These are phyloP conservation scores for Arctocebus calabarensis DNA, from an alignment of 2,797 vertebrate species.

Conservation along the genomic window DNA sequence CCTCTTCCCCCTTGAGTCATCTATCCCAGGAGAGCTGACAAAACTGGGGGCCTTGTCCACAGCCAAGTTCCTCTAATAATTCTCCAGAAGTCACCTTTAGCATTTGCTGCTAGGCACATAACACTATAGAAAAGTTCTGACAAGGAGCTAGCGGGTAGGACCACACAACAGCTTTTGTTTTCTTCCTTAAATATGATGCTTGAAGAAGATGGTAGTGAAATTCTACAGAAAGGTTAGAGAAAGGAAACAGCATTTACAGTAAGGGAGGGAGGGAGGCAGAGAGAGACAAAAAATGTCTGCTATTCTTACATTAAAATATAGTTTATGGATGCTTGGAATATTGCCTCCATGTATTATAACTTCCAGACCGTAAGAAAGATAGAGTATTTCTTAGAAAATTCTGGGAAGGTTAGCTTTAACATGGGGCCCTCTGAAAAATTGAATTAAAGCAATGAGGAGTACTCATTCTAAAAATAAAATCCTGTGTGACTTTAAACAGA, in stretches of 20 bases:
- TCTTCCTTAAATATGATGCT: neutral
- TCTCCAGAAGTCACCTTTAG: neutral
- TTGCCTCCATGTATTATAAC: neutral
- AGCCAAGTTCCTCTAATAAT: neutral
- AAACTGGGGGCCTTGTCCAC: neutral
- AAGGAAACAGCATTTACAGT: neutral
- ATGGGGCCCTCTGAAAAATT: neutral
- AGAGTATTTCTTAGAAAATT: neutral
- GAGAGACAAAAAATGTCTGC: neutral
- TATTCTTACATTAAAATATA: slow-evolving; percentile 39
- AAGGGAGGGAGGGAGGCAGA: too few species aligned
- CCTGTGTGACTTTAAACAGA: neutral
- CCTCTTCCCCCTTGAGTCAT: neutral
- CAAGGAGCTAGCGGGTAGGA: neutral
- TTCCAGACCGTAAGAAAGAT: neutral
- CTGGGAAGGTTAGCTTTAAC: neutral
- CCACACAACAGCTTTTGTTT: neutral
- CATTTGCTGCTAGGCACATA: neutral
- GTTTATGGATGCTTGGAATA: neutral
- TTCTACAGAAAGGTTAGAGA: neutral
- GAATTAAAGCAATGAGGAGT: neutral
- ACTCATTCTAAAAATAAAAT: neutral
- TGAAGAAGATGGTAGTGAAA: neutral
- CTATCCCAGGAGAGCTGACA: neutral
- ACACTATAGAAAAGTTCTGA: neutral